These are phyloP conservation scores for Rapana venosa DNA, from an alignment of 2,888 invertebrate species.

Conservation along the genomic window DNA sequence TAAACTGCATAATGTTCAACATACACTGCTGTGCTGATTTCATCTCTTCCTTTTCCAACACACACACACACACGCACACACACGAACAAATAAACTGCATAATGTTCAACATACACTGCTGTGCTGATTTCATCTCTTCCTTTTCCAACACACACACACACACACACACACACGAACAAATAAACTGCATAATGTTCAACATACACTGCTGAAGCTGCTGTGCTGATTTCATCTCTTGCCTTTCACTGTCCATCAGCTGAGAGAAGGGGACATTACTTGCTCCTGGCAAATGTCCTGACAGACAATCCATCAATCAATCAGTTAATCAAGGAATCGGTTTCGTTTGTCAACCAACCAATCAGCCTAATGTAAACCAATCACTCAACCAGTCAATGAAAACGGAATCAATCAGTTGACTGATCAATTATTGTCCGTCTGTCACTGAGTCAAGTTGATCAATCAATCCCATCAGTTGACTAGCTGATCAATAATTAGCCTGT, in stretches of 20 bases:
- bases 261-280: constrained; percentile 55
- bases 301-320: not conserved
- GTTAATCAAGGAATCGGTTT: no score
- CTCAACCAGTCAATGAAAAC: not conserved
- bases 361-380: not conserved
- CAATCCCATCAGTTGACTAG: no score
- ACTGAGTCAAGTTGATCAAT: not conserved
- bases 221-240: constrained; percentile 51
- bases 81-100: not conserved
- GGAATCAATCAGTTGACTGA: not conserved
- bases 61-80: no score
- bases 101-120: constrained; percentile 53
- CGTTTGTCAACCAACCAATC: not conserved
- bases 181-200: not conserved
- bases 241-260: constrained; percentile 53
- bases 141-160: constrained; percentile 13
- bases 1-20: no score
- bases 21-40: no score
- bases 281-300: constrained; percentile 57
- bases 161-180: no score
- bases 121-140: constrained; percentile 53
- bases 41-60: no score
- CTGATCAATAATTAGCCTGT: no score
- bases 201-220: constrained; percentile 57
- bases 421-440: not conserved